Conservation (phyloP, 2,113 vertebrate genomes). For the Antennarius striatus region DNA sequence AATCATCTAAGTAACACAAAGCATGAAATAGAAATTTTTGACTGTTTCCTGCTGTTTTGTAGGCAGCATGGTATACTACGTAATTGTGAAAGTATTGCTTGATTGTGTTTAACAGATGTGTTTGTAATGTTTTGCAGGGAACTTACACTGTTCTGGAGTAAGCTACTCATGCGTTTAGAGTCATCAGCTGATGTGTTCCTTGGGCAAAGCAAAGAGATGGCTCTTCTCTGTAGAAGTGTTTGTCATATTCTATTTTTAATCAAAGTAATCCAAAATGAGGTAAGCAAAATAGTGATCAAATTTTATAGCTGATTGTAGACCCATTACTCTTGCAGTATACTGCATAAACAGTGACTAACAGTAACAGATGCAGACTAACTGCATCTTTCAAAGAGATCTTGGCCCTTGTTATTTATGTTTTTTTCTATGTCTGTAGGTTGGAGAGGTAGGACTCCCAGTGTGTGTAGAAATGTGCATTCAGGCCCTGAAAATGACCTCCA, state of each 20-base stretch:
- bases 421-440: conserved; percentile 80
- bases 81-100: not conserved
- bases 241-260: conserved; percentile 99
- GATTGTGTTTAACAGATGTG: conserved; percentile 6
- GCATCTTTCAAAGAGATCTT: not conserved
- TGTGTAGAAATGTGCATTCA: conserved; percentile 98
- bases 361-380: not conserved
- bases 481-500: conserved; percentile 93
- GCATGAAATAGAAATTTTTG: not conserved
- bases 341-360: not conserved
- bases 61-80: too few relatives aligned
- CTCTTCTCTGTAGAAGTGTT: conserved; percentile 94
- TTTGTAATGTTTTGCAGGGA: conserved; percentile 83
- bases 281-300: conserved; percentile 70
- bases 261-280: conserved; percentile 99
- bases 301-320: not conserved
- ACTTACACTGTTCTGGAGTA: conserved; percentile 99
- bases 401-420: conserved; percentile 4
- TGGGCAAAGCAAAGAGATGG: conserved; percentile 92
- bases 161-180: conserved; percentile 94
- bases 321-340: not conserved
- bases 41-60: not conserved
- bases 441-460: conserved; percentile 93
- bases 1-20: too few relatives aligned
- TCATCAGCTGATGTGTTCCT: conserved; percentile 92